Percentiles rank a stretch among this genome's conserved stretches.
phyloP scores from a whole-genome alignment of 2,797 vertebrate genomes.

The Muscicapa striata region DNA sequence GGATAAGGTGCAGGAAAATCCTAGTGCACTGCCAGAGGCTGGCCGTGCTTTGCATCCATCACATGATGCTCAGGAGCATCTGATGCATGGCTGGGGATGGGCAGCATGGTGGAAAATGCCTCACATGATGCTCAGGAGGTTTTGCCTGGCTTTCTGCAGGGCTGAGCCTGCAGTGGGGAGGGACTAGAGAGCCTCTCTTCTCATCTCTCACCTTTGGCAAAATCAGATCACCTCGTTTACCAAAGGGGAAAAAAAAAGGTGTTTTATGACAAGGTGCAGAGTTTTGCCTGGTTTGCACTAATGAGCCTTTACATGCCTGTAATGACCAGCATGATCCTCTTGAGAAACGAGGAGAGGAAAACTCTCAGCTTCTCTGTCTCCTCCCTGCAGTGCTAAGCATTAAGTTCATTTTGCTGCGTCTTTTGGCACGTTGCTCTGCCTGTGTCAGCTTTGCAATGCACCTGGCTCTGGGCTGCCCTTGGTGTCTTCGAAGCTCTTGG shows the following conservation, averaged over 20 bases:
- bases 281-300: neutral
- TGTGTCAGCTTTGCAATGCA: neutral
- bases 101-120: neutral
- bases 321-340: neutral
- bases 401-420: neutral
- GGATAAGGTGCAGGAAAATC: conserved; percentile 19
- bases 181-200: neutral
- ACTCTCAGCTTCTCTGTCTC: neutral
- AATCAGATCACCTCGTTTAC: neutral
- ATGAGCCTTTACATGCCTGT: neutral
- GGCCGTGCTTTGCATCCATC: neutral
- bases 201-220: neutral
- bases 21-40: neutral
- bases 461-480: neutral
- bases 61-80: conserved; percentile 44
- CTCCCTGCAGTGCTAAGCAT: neutral
- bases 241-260: neutral
- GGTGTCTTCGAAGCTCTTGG: neutral
- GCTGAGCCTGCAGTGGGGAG: neutral
- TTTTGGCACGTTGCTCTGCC: neutral
- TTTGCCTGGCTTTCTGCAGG: neutral
- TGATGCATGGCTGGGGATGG: neutral
- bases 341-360: neutral
- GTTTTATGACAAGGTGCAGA: neutral
- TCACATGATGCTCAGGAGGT: conserved; percentile 65